Evolutionary conservation across 1,140 invertebrate genomes (phyloP).

Genomic region (Drosophila pectinifera): DNA sequence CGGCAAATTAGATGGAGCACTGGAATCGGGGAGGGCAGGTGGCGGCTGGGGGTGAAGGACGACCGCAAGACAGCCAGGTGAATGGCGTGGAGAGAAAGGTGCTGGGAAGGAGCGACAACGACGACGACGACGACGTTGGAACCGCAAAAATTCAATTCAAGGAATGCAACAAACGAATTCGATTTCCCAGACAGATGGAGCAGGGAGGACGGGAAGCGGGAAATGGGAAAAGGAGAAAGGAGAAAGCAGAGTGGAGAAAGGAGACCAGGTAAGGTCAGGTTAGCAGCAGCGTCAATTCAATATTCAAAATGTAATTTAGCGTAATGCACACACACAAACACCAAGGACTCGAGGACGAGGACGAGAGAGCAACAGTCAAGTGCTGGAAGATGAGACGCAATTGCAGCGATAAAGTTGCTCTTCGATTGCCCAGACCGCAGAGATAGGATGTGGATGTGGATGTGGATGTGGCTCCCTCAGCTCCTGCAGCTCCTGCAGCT

Average conservation of each 20-base stretch:
- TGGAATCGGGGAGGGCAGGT: background rate
- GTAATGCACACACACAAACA: conserved; percentile 69
- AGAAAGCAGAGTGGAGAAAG: background rate
- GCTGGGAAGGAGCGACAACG: conserved; percentile 3
- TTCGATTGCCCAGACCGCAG: conserved; percentile 52
- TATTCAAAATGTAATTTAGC: conserved; percentile 84
- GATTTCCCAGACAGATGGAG: conserved; percentile 43
- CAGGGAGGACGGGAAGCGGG: no score
- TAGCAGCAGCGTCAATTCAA: conserved; percentile 67
- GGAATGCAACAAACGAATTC: conserved; percentile 58
- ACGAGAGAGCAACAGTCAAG: conserved; percentile 26
- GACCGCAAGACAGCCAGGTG: background rate
- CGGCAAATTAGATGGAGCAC: conserved; percentile 37
- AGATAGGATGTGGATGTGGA: conserved; percentile 40
- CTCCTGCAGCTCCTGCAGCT: background rate
- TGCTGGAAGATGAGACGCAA: conserved; percentile 69
- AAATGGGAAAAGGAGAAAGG: no score
- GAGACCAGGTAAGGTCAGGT: conserved; percentile 19
- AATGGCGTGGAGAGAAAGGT: background rate
- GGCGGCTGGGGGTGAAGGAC: background rate
- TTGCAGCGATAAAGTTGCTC: conserved; percentile 72
- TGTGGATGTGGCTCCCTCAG: conserved; percentile 26
- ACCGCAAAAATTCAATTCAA: conserved; percentile 76
- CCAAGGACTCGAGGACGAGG: conserved; percentile 7
- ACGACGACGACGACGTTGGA: conserved; percentile 29